Evolutionary conservation across 2,888 invertebrate genomes (phyloP), one percentile per base, ranked within the genome.

Genomic region (Perizoma flavofasciatum): DNA sequence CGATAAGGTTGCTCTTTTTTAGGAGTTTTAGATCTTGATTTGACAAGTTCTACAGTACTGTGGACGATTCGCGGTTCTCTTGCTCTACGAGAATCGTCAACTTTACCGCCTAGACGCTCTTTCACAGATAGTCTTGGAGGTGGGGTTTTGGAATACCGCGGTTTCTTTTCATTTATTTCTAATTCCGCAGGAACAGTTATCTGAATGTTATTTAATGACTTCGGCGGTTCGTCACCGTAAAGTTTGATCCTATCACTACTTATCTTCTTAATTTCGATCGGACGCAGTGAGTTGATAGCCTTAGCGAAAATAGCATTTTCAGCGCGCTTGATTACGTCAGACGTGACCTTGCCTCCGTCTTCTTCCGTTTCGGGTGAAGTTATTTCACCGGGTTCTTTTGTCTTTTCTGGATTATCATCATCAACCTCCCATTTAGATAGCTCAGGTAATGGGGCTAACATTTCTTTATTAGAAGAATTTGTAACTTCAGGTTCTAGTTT

Each of bases 281-380:
- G 96, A 59, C 95, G 93, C 48, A 96, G 94, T 0, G 97, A 96
- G 75, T 95, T 96, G 46, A 96, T 96, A 0, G 96, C 96, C 83
- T 98, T 97, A 45, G 97, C 96, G 81, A 98, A 97, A 71, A 98
- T 96, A 0, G 96, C 97, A 81, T 98, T 97, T 88, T 98, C 98
- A 1, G 98, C 98, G 68, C 97, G 93, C 79, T 98, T 97, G 51
- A 98, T 90, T 5, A 98, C 97, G 84, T 97, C 97, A 22, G 96
- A 96, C 0, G 97, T 97, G 0, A 95, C 95, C 87, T 96, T 96
- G 56, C 93, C 93, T 6, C 92, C 88, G 70, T 94, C 94, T 69
- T 93, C 93, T 81, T 92, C 83, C 77, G 88, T 86, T 49, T 90
- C 88, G 0, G 89, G 91, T 40, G 88, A 86, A 10, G 88, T 83